These are phyloP conservation scores for Vimba vimba DNA, from an alignment of 2,113 vertebrate genomes.

Conservation along the genomic window DNA sequence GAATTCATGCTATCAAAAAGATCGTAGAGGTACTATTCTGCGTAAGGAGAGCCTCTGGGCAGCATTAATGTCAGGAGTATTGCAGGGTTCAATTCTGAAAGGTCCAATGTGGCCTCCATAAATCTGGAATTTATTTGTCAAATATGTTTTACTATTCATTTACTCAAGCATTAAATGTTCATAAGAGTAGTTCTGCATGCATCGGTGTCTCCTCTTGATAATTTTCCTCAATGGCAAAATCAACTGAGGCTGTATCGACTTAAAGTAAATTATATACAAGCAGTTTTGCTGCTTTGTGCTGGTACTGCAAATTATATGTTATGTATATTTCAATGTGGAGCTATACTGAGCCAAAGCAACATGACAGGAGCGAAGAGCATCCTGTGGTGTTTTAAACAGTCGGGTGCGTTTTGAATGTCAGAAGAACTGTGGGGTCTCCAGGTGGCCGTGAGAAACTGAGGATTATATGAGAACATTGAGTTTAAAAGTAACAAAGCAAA, in stretches of 20 bases:
- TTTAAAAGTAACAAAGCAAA: conserved; percentile 20
- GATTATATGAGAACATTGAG: conserved; percentile 10
- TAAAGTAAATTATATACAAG: not conserved
- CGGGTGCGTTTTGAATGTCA: not conserved
- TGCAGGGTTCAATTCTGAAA: not conserved
- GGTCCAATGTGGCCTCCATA: not conserved
- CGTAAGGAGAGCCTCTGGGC: not conserved
- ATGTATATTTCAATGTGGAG: not conserved
- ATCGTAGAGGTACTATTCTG: not conserved
- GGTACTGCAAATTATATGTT: not conserved
- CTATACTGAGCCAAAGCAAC: not conserved
- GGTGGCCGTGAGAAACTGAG: not conserved
- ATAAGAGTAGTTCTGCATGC: not conserved
- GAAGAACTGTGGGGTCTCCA: conserved; percentile 13
- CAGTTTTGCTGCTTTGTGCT: not conserved
- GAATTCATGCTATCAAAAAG: conserved; percentile 13
- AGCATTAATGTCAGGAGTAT: not conserved
- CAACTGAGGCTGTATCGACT: not conserved
- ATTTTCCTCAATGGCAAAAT: not conserved
- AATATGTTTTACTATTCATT: not conserved
- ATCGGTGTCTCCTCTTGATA: not conserved
- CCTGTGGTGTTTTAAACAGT: conserved; percentile 27
- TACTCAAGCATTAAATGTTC: not conserved
- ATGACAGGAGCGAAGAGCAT: conserved; percentile 14
- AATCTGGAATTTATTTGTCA: too few relatives aligned